phyloP scores from a whole-genome alignment of 2,113 vertebrate species.

The Callospermophilus lateralis region DNA sequence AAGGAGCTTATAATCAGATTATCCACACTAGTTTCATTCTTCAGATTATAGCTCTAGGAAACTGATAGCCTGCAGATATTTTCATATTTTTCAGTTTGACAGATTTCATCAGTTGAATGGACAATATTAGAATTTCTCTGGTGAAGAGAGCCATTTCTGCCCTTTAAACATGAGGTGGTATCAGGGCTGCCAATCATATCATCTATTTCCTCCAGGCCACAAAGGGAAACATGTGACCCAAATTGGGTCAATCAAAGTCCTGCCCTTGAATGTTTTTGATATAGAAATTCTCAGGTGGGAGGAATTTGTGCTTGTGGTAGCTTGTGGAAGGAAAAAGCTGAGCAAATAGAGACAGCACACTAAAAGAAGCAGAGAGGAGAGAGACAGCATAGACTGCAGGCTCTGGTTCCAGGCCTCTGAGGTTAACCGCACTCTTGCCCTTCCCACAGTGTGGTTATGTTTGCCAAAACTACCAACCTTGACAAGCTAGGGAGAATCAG shows the following conservation, averaged over 20 bases:
- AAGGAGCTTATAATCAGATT: background rate
- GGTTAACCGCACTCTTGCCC: background rate
- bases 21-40: background rate
- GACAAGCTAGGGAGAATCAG: background rate
- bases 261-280: background rate
- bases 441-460: background rate
- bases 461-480: background rate
- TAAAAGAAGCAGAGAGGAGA: background rate
- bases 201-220: background rate
- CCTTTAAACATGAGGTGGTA: background rate
- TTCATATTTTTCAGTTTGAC: background rate
- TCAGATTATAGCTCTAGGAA: conserved; percentile 16
- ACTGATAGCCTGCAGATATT: background rate
- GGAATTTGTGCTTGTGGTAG: background rate
- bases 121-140: background rate
- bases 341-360: background rate
- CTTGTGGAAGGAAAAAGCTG: background rate
- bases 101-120: background rate
- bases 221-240: background rate
- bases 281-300: background rate
- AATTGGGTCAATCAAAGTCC: background rate
- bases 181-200: background rate
- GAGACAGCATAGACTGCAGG: fast-evolving
- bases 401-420: background rate
- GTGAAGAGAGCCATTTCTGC: background rate